phyloP scores from a whole-genome alignment of 1,140 invertebrate species.

The Lasaia peninsularis region DNA sequence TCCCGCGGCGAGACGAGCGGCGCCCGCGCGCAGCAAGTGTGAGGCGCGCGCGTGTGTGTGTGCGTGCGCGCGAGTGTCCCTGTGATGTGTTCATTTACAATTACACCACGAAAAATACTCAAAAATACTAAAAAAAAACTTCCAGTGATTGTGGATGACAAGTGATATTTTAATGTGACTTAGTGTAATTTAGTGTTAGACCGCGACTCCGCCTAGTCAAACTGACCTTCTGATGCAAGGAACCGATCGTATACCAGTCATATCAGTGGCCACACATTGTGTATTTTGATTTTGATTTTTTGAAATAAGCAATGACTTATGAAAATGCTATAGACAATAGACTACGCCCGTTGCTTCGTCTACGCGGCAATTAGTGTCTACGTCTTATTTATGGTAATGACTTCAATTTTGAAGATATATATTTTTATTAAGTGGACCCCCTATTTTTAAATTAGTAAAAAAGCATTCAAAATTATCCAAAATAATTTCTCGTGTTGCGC shows the following conservation, averaged over 20 bases:
- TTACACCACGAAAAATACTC: constrained; percentile 51
- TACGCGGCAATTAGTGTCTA: too few species aligned
- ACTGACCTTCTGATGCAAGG: constrained; percentile 4
- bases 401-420: too few species aligned
- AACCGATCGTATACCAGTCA: background rate
- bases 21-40: constrained; percentile 17
- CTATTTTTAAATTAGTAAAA: too few species aligned
- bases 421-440: too few species aligned
- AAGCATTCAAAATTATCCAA: too few species aligned
- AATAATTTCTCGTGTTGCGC: too few species aligned
- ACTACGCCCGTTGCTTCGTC: background rate
- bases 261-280: background rate
- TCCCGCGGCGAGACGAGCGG: constrained; percentile 32
- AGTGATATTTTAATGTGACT: constrained; percentile 64
- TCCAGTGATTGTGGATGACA: constrained; percentile 63
- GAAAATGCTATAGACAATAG: background rate
- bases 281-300: background rate
- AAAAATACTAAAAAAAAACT: constrained; percentile 51
- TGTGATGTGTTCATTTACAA: constrained; percentile 41
- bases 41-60: background rate
- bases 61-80: constrained; percentile 10
- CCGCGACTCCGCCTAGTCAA: constrained; percentile 69
- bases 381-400: too few species aligned
- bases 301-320: background rate
- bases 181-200: constrained; percentile 38